phyloP scores from a whole-genome alignment of 1,140 invertebrate genomes.

The Asobara japonica region DNA sequence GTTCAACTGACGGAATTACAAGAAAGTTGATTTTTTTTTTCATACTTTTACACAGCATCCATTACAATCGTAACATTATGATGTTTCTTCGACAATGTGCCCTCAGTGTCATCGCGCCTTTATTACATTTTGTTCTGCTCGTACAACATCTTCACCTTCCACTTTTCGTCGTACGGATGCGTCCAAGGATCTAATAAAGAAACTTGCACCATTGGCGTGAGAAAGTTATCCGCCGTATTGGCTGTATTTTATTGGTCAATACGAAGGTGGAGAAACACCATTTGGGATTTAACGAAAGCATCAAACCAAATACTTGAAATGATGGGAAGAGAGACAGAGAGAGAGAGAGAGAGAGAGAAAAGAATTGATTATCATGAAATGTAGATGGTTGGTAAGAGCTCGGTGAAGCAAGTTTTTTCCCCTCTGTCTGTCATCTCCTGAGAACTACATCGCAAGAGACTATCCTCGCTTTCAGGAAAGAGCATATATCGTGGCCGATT shows the following conservation, averaged over 20 bases:
- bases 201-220: slow-evolving; percentile 43
- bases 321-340: not conserved
- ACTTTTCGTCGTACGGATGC: slow-evolving; percentile 46
- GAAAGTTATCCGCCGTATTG: not conserved
- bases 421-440: too few relatives aligned
- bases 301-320: not conserved
- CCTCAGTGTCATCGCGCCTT: slow-evolving; percentile 13
- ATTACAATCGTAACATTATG: too few relatives aligned
- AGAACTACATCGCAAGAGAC: too few relatives aligned
- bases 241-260: slow-evolving; percentile 4
- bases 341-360: not conserved
- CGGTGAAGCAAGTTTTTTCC: too few relatives aligned
- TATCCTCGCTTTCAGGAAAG: too few relatives aligned
- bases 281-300: not conserved
- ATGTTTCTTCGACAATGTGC: not conserved
- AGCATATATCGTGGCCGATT: too few relatives aligned
- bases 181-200: slow-evolving; percentile 53
- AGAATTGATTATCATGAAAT: not conserved
- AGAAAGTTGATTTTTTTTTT: too few relatives aligned
- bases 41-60: too few relatives aligned
- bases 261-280: not conserved
- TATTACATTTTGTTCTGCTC: slow-evolving; percentile 41
- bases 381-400: too few relatives aligned
- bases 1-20: too few relatives aligned
- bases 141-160: slow-evolving; percentile 33